phyloP scores from a whole-genome alignment of 2,797 vertebrate genomes.

The Perdix hodgsoniae region DNA sequence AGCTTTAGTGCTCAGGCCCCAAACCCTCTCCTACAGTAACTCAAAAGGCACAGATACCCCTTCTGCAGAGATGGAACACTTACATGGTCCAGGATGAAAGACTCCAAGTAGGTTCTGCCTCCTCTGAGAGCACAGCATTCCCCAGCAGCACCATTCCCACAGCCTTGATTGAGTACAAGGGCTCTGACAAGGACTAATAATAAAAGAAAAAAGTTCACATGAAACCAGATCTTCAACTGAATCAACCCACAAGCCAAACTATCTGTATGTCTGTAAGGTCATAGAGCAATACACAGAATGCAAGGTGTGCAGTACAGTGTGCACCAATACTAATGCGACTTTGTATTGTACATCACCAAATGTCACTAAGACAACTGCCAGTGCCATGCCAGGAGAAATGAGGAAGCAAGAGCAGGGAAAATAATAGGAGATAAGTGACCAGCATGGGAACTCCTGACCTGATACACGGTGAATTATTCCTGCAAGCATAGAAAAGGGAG shows the following conservation, averaged over 20 bases:
- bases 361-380: neutral
- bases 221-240: no score
- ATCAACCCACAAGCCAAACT: no score
- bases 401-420: neutral
- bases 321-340: no score
- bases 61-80: neutral
- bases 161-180: fast-evolving
- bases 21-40: neutral
- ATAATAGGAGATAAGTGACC: neutral
- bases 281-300: no score
- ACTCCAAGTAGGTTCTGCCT: neutral
- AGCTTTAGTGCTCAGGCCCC: neutral
- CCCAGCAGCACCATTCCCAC: neutral
- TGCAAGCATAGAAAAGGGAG: neutral
- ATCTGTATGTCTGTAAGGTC: no score
- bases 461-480: fast-evolving
- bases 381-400: fast-evolving
- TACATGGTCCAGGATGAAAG: neutral
- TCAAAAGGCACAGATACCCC: fast-evolving
- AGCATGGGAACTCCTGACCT: neutral
- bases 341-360: no score
- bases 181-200: no score
- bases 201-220: no score
- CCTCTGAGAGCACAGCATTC: fast-evolving
- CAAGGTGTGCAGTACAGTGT: no score